Evolutionary conservation across 2,888 invertebrate genomes (phyloP).

Genomic region (Tetragonisca angustula): DNA sequence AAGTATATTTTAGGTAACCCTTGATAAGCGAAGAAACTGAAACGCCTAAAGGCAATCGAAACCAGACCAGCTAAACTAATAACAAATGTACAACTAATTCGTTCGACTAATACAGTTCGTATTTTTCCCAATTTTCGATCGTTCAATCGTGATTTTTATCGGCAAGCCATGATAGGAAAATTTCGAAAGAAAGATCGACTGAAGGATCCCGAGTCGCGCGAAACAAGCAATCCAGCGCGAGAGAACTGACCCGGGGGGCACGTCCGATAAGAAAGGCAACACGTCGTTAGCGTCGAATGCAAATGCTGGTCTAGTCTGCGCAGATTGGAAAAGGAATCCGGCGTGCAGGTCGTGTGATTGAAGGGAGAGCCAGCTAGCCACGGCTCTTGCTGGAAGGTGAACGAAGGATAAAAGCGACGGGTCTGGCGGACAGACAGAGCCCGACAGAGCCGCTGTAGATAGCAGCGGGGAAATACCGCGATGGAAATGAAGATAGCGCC

Average conservation of each 20-base stretch:
- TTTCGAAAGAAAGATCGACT: no score
- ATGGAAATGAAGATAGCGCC: constrained; percentile 61
- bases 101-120: no score
- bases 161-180: no score
- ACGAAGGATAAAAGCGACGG: constrained; percentile 32
- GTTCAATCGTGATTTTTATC: no score
- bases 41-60: no score
- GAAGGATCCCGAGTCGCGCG: not conserved
- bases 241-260: constrained; percentile 17
- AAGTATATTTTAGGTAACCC: no score
- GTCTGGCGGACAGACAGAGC: constrained; percentile 10
- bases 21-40: no score
- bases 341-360: constrained; percentile 35
- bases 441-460: constrained; percentile 44
- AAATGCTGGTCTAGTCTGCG: constrained; percentile 26
- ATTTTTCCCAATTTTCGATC: no score
- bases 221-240: not conserved
- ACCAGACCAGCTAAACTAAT: no score
- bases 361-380: not conserved
- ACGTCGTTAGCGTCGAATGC: constrained; percentile 52
- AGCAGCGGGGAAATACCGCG: constrained; percentile 47
- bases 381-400: constrained; percentile 9
- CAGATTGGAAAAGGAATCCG: constrained; percentile 21
- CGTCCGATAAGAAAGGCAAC: constrained; percentile 32
- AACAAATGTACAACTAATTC: no score